Conservation (phyloP, 1,140 invertebrate species). For the Camponotus floridanus region DNA sequence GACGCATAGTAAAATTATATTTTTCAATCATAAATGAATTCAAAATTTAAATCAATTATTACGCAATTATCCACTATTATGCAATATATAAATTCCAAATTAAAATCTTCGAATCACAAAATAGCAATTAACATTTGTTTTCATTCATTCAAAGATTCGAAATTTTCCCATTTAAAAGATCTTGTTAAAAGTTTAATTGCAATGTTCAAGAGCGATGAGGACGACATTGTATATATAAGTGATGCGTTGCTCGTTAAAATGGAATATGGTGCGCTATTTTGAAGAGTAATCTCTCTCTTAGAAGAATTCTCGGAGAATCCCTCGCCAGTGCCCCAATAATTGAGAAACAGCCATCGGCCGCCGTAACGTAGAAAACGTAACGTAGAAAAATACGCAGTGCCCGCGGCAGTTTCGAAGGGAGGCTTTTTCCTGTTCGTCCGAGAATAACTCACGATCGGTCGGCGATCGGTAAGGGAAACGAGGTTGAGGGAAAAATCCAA, state of each 20-base stretch:
- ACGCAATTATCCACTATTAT: no score
- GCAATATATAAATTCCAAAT: not conserved
- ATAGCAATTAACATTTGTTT: not conserved
- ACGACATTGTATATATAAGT: not conserved
- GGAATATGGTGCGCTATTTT: constrained; percentile 1
- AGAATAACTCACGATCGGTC: constrained; percentile 77
- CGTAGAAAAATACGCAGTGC: constrained; percentile 74
- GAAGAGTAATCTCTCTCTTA: constrained; percentile 15
- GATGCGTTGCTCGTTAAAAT: constrained; percentile 37
- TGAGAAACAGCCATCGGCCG: constrained; percentile 75
- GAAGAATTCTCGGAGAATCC: constrained; percentile 1
- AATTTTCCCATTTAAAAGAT: not conserved
- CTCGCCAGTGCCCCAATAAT: constrained; percentile 65
- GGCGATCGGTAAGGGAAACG: constrained; percentile 27
- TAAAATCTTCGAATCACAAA: not conserved
- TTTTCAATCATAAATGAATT: not conserved
- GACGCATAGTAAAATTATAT: not conserved
- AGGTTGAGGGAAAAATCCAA: not conserved
- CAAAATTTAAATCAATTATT: not conserved
- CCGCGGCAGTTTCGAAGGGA: constrained; percentile 70
- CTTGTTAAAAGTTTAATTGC: not conserved
- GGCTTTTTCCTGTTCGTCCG: constrained; percentile 66
- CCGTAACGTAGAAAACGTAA: constrained; percentile 69
- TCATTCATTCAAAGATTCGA: not conserved
- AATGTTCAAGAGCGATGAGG: not conserved